These are phyloP conservation scores for Centropus bengalensis DNA, from an alignment of 2,113 vertebrate genomes.

Conservation along the genomic window DNA sequence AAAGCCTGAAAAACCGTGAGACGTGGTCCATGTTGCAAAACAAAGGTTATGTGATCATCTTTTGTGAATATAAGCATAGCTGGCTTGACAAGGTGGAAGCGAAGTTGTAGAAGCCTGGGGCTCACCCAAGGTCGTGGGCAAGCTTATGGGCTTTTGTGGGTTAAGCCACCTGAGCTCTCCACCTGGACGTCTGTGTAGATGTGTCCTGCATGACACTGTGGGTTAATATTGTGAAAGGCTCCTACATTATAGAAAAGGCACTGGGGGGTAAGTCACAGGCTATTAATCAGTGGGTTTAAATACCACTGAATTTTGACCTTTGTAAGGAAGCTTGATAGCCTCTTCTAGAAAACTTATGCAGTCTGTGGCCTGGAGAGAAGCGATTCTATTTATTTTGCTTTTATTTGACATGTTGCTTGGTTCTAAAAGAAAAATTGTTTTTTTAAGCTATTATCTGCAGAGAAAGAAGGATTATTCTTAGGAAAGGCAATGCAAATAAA, in stretches of 20 bases:
- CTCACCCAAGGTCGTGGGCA: background rate
- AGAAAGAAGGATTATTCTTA: background rate
- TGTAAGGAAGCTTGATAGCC: background rate
- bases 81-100: fast-evolving
- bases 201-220: background rate
- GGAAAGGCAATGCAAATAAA: background rate
- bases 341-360: background rate
- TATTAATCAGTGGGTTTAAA: conserved; percentile 1
- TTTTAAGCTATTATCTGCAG: background rate
- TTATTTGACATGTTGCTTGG: background rate
- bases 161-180: background rate
- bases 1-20: background rate
- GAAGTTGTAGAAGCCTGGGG: background rate
- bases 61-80: fast-evolving
- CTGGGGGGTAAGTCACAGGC: background rate
- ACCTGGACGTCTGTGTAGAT: background rate
- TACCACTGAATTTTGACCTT: background rate
- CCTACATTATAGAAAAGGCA: background rate
- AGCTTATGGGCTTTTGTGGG: background rate
- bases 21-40: fast-evolving
- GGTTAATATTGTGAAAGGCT: background rate
- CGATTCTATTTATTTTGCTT: background rate
- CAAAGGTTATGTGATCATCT: fast-evolving
- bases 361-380: background rate
- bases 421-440: background rate